Evolutionary conservation across 2,113 vertebrate species (phyloP), one percentile per base, ranked within the genome.

Genomic region (Carassius gibelio): DNA sequence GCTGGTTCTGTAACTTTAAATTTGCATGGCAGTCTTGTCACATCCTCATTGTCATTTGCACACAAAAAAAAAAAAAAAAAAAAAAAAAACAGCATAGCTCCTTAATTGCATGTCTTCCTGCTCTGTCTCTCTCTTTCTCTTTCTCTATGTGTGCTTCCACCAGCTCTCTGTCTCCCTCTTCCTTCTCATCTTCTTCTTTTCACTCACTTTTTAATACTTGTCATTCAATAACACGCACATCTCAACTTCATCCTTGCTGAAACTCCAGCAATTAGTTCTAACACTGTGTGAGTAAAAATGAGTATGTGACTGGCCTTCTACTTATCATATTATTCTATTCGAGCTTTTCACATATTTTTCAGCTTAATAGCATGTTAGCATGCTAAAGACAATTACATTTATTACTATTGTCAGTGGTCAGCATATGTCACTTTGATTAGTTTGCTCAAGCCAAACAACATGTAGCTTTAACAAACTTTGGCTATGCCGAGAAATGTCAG

Each of bases 211-310:
- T 36, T 77, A 85, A 79, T 79, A n/a, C 5, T 48, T 21, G 7
- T 69, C 75, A 26, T 84, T 9, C 23, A 55, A 6, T 55, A 30
- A 14, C 4, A 19, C 52, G 45, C 72, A 72, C 4, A 9, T 34
- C 75, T 34, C 45, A 68, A 23, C 30, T 26, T 11, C n/a, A 34
- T 72, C 64, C 23, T 23, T 19, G 36, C 59, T 61, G 26, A 55
- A 17, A 72, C 48, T 71, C 45, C 77, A 85, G 74, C 77, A 69
- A 75, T 87, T 30, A 30, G 30, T 30, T 30, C 26, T 26, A 26
- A 26, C 26, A 26, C 86, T 76, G 8, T 68, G 34, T 9, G 21
- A 61, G 19, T 21, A 61, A 61, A 23, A 21, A 15, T 30, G 42
- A 21, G 19, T 76, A 68, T 77, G 21, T 36, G 61, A 68, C 45